phyloP scores from a whole-genome alignment of 2,113 vertebrate species.

The Caretta caretta region DNA sequence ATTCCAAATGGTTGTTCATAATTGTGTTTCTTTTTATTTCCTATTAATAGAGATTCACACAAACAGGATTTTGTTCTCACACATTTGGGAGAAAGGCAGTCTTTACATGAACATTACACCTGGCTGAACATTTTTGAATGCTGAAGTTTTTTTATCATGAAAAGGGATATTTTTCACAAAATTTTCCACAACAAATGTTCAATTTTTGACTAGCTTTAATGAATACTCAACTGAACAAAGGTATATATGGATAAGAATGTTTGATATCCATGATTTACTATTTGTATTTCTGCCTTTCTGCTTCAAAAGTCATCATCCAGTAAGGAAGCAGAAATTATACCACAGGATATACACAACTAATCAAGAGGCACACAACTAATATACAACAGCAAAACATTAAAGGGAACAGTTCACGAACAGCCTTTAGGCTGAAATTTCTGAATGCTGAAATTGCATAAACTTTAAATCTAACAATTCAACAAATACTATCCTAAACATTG shows the following conservation, averaged over 20 bases:
- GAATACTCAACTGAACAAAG: neutral
- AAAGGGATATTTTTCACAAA: neutral
- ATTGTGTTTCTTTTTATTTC: neutral
- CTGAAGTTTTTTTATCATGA: neutral
- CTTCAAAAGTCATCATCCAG: neutral
- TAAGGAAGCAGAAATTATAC: neutral
- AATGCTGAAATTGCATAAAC: neutral
- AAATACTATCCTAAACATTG: neutral
- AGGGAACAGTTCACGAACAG: neutral
- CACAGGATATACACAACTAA: neutral
- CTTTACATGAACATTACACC: neutral
- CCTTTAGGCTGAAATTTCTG: neutral
- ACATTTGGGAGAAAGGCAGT: neutral
- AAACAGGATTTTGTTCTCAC: neutral
- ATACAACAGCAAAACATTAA: neutral
- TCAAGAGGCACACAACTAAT: neutral
- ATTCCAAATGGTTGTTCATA: neutral
- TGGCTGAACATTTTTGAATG: neutral
- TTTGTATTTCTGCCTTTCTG: neutral
- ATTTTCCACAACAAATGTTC: neutral
- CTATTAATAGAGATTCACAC: neutral
- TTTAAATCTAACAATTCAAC: neutral
- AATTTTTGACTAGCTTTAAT: neutral
- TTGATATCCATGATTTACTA: neutral
- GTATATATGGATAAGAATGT: accelerated